Percentiles rank a stretch among this genome's conserved stretches.
These are phyloP conservation scores for Bilobella aurantiaca DNA, from an alignment of 1,140 invertebrate species.

Conservation along the genomic window DNA sequence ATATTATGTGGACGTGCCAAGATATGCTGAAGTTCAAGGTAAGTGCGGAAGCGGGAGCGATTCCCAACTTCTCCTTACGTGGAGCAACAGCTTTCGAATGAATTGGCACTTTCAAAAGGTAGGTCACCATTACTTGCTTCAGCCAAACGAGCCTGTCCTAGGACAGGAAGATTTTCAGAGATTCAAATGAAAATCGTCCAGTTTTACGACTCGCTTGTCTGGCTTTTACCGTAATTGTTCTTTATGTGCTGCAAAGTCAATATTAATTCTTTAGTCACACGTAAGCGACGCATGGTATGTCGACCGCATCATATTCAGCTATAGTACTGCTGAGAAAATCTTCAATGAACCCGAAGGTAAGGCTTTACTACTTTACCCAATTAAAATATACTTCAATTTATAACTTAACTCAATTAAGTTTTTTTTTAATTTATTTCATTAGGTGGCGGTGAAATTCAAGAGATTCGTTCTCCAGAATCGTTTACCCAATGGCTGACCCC, in stretches of 20 bases:
- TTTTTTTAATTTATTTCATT: not conserved
- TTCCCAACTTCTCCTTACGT: conserved; percentile 27
- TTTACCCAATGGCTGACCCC: conserved; percentile 67
- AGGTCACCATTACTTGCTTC: no score
- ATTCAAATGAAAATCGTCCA: no score
- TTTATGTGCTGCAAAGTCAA: no score
- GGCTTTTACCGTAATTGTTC: no score
- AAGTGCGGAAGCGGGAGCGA: conserved; percentile 30
- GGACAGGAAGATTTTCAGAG: no score
- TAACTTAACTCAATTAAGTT: not conserved
- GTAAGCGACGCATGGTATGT: conserved; percentile 77
- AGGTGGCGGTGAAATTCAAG: conserved; percentile 16
- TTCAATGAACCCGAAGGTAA: conserved; percentile 37
- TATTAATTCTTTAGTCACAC: conserved; percentile 54
- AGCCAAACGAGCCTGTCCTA: no score
- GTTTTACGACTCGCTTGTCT: no score
- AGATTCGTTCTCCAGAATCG: conserved; percentile 27
- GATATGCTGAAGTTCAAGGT: conserved; percentile 21
- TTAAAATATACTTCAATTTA: no score
- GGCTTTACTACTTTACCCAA: no score
- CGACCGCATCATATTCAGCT: conserved; percentile 55
- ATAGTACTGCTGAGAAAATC: conserved; percentile 46
- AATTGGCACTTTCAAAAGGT: conserved; percentile 33
- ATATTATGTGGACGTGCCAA: conserved; percentile 24
- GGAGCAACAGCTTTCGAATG: conserved; percentile 28